phyloP scores from a whole-genome alignment of 2,888 invertebrate genomes.

The Dexiosoma caninum region DNA sequence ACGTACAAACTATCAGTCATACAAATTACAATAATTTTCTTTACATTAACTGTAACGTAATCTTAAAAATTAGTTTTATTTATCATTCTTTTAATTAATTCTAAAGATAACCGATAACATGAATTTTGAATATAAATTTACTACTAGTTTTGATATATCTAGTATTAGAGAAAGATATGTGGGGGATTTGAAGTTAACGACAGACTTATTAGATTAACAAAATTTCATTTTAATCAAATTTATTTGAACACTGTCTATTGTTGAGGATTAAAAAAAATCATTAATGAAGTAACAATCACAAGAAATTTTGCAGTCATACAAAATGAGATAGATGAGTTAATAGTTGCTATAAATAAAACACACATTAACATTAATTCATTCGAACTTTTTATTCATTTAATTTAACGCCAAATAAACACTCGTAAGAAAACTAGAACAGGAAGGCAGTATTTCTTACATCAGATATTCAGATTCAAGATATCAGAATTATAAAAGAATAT shows the following conservation, averaged over 20 bases:
- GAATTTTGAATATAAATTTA: slow-evolving; percentile 15
- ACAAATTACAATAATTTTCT: slow-evolving; percentile 67
- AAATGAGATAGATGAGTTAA: slow-evolving; percentile 18
- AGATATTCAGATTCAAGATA: too few relatives aligned
- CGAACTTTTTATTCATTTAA: background rate
- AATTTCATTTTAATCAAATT: background rate
- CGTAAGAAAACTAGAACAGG: background rate
- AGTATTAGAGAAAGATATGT: slow-evolving; percentile 34
- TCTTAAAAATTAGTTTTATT: slow-evolving; percentile 17
- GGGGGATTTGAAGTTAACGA: background rate
- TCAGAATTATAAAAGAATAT: too few relatives aligned
- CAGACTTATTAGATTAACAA: background rate
- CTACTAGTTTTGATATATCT: slow-evolving; percentile 11
- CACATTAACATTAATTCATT: background rate
- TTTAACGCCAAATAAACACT: background rate
- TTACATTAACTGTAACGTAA: slow-evolving; percentile 25
- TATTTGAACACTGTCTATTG: slow-evolving; percentile 21
- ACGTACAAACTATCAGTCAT: slow-evolving; percentile 78
- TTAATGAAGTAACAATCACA: slow-evolving; percentile 25
- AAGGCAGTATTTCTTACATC: too few relatives aligned
- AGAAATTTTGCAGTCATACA: slow-evolving; percentile 36
- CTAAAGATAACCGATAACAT: slow-evolving; percentile 9
- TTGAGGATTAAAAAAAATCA: background rate
- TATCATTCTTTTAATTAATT: background rate
- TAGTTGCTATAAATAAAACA: slow-evolving; percentile 16